Conservation (phyloP, 2,113 vertebrate genomes). For the Ameiurus melas region DNA sequence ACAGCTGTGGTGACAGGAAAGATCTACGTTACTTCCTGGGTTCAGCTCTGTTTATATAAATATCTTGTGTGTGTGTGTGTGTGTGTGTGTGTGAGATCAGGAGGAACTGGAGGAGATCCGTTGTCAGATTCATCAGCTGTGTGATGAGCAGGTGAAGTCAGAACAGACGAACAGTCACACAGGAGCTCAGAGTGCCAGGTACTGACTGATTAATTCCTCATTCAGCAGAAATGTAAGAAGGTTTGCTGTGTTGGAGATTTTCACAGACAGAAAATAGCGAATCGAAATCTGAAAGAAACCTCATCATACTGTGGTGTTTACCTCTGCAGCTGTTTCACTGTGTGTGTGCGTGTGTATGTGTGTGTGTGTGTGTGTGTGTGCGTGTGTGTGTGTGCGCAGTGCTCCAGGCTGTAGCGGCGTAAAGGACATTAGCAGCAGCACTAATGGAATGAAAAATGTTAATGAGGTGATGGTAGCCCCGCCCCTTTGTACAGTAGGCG, state of each 20-base stretch:
- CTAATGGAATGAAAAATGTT: conserved; percentile 1
- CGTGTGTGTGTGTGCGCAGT: conserved; percentile 15
- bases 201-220: too few species aligned
- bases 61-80: not conserved
- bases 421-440: conserved; percentile 16
- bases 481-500: conserved; percentile 52
- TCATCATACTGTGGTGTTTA: too few species aligned
- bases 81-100: conserved; percentile 50
- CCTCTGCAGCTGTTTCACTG: not conserved
- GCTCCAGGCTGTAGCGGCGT: conserved; percentile 11
- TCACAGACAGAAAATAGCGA: not conserved
- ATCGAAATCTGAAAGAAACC: too few species aligned
- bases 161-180: conserved; percentile 50
- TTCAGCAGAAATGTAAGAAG: too few species aligned
- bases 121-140: conserved; percentile 68
- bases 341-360: not conserved
- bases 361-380: conserved; percentile 7
- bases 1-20: not conserved
- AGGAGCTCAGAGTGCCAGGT: conserved; percentile 38
- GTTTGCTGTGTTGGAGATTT: too few species aligned
- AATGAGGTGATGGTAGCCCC: conserved; percentile 32
- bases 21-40: not conserved
- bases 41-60: not conserved
- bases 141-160: conserved; percentile 53
- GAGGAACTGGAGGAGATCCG: conserved; percentile 71